Evolutionary conservation across 2,888 invertebrate species (phyloP).

Genomic region (Oscheius sp.): DNA sequence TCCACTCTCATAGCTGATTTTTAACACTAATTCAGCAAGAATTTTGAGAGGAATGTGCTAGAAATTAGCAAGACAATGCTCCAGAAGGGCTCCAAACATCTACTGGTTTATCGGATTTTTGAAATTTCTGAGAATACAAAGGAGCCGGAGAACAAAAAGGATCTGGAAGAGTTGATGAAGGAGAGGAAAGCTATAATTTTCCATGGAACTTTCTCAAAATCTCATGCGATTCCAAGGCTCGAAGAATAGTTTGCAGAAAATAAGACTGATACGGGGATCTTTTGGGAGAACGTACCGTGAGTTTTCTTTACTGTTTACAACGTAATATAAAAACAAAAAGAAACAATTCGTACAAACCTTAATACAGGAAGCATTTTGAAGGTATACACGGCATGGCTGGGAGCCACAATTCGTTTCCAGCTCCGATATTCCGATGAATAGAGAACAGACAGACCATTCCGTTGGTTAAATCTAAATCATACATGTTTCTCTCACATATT

Average conservation of each 20-base stretch:
- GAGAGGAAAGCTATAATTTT: constrained; percentile 34
- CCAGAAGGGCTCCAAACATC: not conserved
- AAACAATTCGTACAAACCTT: no score
- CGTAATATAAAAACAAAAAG: no score
- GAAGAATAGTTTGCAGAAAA: constrained; percentile 20
- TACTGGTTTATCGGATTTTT: constrained; percentile 41
- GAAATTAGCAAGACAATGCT: constrained; percentile 17
- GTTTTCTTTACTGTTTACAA: no score
- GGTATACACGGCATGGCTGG: constrained; percentile 28
- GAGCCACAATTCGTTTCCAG: constrained; percentile 41
- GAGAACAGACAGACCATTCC: constrained; percentile 1
- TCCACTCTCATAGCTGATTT: constrained; percentile 39
- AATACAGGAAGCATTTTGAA: not conserved
- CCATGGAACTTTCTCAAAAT: constrained; percentile 31
- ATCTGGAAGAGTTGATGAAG: constrained; percentile 24
- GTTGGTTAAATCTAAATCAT: not conserved
- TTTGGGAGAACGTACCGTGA: no score
- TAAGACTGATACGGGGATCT: no score
- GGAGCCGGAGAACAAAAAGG: constrained; percentile 23
- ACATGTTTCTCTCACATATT: not conserved
- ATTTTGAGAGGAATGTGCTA: constrained; percentile 33
- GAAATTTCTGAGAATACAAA: constrained; percentile 23
- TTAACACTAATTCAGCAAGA: constrained; percentile 36
- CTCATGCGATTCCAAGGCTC: constrained; percentile 23
- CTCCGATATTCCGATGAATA: constrained; percentile 30